Evolutionary conservation across 2,113 vertebrate species (phyloP).

Genomic region (Myiozetetes cayanensis): DNA sequence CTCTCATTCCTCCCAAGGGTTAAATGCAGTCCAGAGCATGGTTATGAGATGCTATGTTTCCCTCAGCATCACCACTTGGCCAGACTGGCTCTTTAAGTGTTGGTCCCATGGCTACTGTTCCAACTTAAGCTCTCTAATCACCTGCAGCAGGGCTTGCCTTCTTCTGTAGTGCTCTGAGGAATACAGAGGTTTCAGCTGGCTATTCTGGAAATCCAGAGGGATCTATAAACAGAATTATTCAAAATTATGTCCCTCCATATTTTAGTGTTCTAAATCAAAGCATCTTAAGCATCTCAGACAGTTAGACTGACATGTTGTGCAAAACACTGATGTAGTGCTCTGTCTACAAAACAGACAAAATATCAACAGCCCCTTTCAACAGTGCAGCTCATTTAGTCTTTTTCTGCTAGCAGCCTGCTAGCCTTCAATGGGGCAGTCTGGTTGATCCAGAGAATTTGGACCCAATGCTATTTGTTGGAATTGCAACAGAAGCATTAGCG

Average conservation of each 20-base stretch:
- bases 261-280: slow-evolving; percentile 59
- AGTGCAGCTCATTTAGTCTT: neutral
- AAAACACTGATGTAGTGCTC: slow-evolving; percentile 61
- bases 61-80: neutral
- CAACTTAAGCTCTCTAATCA: neutral
- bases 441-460: slow-evolving; percentile 33
- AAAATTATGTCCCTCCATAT: neutral
- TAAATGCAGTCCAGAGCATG: slow-evolving; percentile 26
- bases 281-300: slow-evolving; percentile 13
- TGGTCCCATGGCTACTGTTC: slow-evolving; percentile 43
- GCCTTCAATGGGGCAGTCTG: neutral
- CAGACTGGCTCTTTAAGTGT: neutral
- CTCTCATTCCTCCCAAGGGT: slow-evolving; percentile 16
- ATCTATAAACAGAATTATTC: neutral
- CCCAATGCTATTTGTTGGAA: slow-evolving; percentile 15
- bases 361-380: slow-evolving; percentile 21
- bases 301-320: slow-evolving; percentile 25
- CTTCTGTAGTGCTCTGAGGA: slow-evolving; percentile 3
- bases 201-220: neutral
- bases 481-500: neutral
- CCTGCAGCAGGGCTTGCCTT: neutral
- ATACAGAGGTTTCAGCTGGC: neutral
- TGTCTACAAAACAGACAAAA: slow-evolving; percentile 46
- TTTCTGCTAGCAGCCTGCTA: neutral
- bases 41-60: neutral